phyloP scores from a whole-genome alignment of 2,888 invertebrate species.

The Eudemis profundana region DNA sequence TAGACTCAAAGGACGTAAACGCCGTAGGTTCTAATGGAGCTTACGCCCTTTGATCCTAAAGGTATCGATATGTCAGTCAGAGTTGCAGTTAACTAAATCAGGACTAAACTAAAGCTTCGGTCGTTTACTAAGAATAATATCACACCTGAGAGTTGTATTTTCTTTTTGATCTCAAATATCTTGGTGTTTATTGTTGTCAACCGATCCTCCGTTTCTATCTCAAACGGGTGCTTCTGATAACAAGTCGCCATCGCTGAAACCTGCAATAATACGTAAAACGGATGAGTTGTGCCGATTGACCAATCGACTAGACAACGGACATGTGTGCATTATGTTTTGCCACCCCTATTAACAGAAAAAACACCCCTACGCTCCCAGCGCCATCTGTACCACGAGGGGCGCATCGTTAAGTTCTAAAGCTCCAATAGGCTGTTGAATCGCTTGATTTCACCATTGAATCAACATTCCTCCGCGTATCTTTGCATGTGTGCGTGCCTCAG shows the following conservation, averaged over 20 bases:
- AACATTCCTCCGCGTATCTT: constrained; percentile 83
- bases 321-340: constrained; percentile 27
- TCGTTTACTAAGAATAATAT: too few species aligned
- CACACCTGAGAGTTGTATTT: constrained; percentile 92
- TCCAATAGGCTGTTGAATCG: constrained; percentile 76
- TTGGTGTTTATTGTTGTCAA: constrained; percentile 89
- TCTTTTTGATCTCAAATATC: constrained; percentile 94
- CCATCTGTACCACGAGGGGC: constrained; percentile 69
- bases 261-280: constrained; percentile 21
- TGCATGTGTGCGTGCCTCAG: constrained; percentile 73
- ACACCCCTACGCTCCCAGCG: constrained; percentile 60
- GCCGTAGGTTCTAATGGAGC: too few species aligned
- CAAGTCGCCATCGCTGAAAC: constrained; percentile 61
- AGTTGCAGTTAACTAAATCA: too few species aligned
- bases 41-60: too few species aligned
- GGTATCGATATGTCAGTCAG: too few species aligned
- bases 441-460: constrained; percentile 84
- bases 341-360: too few species aligned
- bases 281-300: not conserved
- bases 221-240: constrained; percentile 82
- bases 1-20: too few species aligned
- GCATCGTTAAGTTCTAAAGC: constrained; percentile 73
- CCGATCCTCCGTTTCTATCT: constrained; percentile 81
- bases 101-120: too few species aligned
- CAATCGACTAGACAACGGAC: constrained; percentile 10